Percentiles rank a stretch among this genome's conserved stretches.
phyloP scores from a whole-genome alignment of 2,888 invertebrate genomes.

The Nemapogon koenigi region DNA sequence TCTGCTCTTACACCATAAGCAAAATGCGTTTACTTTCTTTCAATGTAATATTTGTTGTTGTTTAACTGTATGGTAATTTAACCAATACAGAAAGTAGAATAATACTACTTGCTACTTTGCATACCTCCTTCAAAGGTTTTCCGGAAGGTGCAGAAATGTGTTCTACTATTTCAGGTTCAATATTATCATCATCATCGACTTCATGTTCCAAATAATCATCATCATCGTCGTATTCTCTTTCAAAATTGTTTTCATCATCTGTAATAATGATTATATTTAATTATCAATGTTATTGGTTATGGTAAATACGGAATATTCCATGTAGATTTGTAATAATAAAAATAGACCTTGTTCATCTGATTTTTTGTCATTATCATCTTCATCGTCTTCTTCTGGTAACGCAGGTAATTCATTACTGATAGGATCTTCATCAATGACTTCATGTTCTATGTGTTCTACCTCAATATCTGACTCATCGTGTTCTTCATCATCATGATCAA shows the following conservation, averaged over 20 bases:
- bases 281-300: no score
- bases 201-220: conserved; percentile 23
- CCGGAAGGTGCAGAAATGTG: conserved; percentile 39
- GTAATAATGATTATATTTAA: no score
- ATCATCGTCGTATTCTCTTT: conserved; percentile 22
- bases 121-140: conserved; percentile 57
- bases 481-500: conserved; percentile 32
- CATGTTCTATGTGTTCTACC: conserved; percentile 50
- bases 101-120: conserved; percentile 1
- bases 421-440: conserved; percentile 38
- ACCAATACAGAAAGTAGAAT: not conserved
- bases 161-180: conserved; percentile 27
- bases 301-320: no score
- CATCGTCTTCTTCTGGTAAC: conserved; percentile 24
- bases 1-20: no score
- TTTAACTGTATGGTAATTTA: not conserved
- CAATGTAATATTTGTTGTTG: no score
- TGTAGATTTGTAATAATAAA: not conserved
- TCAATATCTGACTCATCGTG: conserved; percentile 35
- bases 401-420: conserved; percentile 27
- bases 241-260: conserved; percentile 23
- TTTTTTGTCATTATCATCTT: conserved; percentile 27
- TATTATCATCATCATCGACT: conserved; percentile 25
- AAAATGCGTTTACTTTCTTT: no score
- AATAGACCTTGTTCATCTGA: conserved; percentile 22